Evolutionary conservation across 2,113 vertebrate species (phyloP).

Genomic region (Apodemus speciosus): DNA sequence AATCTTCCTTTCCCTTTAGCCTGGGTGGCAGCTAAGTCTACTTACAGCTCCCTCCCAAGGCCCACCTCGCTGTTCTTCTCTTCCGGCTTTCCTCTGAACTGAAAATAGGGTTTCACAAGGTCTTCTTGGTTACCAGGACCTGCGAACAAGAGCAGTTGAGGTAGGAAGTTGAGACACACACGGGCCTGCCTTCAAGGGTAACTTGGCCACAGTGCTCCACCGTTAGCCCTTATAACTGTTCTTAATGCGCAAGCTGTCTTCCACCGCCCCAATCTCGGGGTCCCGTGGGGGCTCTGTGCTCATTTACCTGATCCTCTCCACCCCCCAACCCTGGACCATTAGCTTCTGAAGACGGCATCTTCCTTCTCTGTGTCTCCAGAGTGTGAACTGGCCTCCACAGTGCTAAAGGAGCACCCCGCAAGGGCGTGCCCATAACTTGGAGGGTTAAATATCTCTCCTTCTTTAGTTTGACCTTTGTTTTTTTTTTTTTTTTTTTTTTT

Average conservation of each 20-base stretch:
- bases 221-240: not conserved
- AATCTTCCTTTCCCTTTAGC: not conserved
- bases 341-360: not conserved
- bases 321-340: not conserved
- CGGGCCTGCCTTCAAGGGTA: not conserved
- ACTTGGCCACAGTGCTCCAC: not conserved
- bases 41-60: not conserved
- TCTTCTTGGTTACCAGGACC: not conserved
- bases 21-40: not conserved
- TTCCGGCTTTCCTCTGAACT: not conserved
- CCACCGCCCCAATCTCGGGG: not conserved
- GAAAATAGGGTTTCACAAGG: conserved; percentile 26
- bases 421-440: not conserved
- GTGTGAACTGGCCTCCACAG: not conserved
- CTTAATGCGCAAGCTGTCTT: not conserved
- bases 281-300: rapidly evolving
- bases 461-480: not conserved
- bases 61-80: not conserved
- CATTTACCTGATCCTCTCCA: not conserved
- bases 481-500: conserved; percentile 53
- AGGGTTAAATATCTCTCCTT: not conserved
- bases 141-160: not conserved
- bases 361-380: not conserved
- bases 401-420: not conserved
- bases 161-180: not conserved